Evolutionary conservation across 2,797 vertebrate genomes (phyloP).

Genomic region (Pyrocephalus nanus): DNA sequence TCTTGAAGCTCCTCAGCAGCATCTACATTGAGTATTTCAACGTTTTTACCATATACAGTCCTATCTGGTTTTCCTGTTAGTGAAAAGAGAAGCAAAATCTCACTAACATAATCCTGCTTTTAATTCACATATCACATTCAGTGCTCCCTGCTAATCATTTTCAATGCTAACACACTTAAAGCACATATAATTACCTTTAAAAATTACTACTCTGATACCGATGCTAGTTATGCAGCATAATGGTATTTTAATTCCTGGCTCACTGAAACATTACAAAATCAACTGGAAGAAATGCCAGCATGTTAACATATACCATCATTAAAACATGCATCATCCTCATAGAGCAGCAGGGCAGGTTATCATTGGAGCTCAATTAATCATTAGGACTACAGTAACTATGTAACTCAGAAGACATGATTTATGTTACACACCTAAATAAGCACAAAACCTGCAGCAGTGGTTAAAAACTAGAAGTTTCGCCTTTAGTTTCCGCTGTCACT

Average conservation of each 20-base stretch:
- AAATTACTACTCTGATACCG: neutral
- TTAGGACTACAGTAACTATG: neutral
- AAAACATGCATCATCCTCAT: neutral
- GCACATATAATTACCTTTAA: neutral
- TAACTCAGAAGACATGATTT: neutral
- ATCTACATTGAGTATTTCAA: neutral
- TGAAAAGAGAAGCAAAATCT: neutral
- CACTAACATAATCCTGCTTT: neutral
- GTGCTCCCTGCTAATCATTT: neutral
- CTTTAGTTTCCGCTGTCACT: neutral
- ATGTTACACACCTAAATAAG: neutral
- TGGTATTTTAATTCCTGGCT: neutral
- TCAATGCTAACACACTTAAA: neutral
- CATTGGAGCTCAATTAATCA: neutral
- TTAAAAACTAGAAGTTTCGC: neutral
- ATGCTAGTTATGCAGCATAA: neutral
- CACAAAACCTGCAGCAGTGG: neutral
- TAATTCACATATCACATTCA: neutral
- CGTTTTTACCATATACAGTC: neutral
- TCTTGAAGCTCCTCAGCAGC: neutral
- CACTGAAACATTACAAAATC: neutral
- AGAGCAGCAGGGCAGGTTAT: neutral
- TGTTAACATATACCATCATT: neutral
- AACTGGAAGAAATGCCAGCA: neutral
- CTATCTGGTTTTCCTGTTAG: neutral